phyloP scores from a whole-genome alignment of 2,888 invertebrate species.

The Caenorhabditis sp. region DNA sequence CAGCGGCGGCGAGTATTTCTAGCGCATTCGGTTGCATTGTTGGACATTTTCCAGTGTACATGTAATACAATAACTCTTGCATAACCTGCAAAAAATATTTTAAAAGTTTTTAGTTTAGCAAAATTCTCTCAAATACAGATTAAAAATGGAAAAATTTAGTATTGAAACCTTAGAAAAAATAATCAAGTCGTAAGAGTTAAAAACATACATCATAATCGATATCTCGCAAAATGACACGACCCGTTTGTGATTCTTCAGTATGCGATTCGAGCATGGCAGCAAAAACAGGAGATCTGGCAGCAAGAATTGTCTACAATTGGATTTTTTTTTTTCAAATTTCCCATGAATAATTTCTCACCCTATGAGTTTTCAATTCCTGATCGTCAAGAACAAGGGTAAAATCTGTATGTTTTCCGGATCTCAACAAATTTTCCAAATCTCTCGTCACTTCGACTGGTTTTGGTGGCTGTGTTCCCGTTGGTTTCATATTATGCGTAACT shows the following conservation, averaged over 20 bases:
- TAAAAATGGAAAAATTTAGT: no score
- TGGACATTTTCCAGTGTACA: conserved; percentile 11
- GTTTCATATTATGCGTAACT: conserved; percentile 15
- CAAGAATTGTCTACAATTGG: conserved; percentile 43
- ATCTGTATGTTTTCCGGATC: conserved; percentile 59
- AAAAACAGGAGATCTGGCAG: conserved; percentile 62
- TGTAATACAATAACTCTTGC: conserved; percentile 44
- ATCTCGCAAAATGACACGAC: conserved; percentile 49
- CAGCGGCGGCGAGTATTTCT: conserved; percentile 68
- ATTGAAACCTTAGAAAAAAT: no score
- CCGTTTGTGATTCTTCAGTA: conserved; percentile 58
- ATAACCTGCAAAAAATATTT: conserved; percentile 51
- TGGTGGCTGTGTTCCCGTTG: conserved; percentile 16
- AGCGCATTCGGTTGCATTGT: conserved; percentile 57
- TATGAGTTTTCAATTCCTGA: conserved; percentile 46
- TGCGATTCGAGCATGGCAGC: conserved; percentile 66
- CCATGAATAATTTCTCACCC: conserved; percentile 8
- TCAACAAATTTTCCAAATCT: conserved; percentile 59
- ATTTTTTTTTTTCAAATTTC: neutral
- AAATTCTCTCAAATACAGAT: no score
- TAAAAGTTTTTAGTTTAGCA: no score
- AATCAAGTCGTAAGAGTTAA: no score
- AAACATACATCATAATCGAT: conserved; percentile 58
- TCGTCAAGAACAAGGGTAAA: conserved; percentile 62
- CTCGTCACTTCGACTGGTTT: conserved; percentile 52